These are phyloP conservation scores for Rhingia rostrata DNA, from an alignment of 2,888 invertebrate genomes.

Conservation along the genomic window DNA sequence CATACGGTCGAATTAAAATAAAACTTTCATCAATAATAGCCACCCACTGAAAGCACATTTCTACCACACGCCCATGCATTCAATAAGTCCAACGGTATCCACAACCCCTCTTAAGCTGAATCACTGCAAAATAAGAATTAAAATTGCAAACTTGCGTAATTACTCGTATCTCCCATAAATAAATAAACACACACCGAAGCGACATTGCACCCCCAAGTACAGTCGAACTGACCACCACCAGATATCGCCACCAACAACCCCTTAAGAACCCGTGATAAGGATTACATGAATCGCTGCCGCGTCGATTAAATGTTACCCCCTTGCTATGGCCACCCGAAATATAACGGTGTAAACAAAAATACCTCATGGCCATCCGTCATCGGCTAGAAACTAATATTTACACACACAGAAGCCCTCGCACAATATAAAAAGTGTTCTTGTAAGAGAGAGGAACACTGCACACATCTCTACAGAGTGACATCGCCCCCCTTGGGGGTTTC, in stretches of 20 bases:
- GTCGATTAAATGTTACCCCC: not conserved
- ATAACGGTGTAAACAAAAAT: conserved; percentile 5
- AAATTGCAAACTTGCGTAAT: no score
- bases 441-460: no score
- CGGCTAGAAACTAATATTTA: conserved; percentile 11
- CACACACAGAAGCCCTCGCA: conserved; percentile 1
- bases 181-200: conserved; percentile 4
- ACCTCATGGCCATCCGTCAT: conserved; percentile 35
- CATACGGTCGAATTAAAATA: no score
- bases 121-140: no score
- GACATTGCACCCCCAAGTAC: not conserved
- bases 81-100: no score
- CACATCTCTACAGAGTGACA: conserved; percentile 43
- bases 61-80: no score
- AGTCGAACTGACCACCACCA: not conserved
- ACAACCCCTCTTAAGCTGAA: no score
- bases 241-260: not conserved
- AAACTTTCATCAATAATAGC: no score
- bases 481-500: conserved; percentile 6
- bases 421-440: conserved; percentile 9
- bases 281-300: conserved; percentile 33
- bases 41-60: no score
- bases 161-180: no score
- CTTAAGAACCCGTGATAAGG: not conserved
- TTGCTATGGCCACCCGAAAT: not conserved